Evolutionary conservation across 1,140 invertebrate species (phyloP).

Genomic region (Sycophila sp.): DNA sequence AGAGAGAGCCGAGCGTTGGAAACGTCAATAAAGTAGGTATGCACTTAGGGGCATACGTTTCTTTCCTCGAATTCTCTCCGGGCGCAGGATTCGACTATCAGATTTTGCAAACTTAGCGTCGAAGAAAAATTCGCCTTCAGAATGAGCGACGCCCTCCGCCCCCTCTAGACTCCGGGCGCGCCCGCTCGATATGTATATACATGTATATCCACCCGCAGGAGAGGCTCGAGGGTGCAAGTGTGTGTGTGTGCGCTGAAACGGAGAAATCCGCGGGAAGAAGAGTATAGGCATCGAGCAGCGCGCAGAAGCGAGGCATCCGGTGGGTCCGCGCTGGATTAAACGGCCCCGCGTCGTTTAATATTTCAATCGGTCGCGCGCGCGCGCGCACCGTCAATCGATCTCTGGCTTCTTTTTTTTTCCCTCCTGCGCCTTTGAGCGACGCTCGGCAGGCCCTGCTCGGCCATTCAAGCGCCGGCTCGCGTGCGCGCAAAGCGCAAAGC

Average conservation of each 20-base stretch:
- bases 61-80: neutral
- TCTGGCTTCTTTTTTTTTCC: neutral
- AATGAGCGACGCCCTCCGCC: neutral
- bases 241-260: neutral
- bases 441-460: too few relatives aligned
- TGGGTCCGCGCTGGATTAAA: too few relatives aligned
- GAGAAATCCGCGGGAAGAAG: neutral
- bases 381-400: neutral
- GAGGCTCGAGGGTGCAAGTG: too few relatives aligned
- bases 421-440: neutral
- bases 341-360: conserved; percentile 18
- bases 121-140: neutral
- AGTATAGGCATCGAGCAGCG: neutral
- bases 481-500: too few relatives aligned
- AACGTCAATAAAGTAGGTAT: neutral
- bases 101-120: conserved; percentile 14
- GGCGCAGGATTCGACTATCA: neutral
- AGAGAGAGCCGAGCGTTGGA: neutral
- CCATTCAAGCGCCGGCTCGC: too few relatives aligned
- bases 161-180: neutral
- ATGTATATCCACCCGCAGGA: too few relatives aligned
- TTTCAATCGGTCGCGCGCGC: conserved; percentile 3
- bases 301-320: too few relatives aligned
- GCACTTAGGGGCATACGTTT: neutral
- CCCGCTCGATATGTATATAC: too few relatives aligned